Conservation (phyloP, 2,797 vertebrate genomes). For the Chrysocyon brachyurus region DNA sequence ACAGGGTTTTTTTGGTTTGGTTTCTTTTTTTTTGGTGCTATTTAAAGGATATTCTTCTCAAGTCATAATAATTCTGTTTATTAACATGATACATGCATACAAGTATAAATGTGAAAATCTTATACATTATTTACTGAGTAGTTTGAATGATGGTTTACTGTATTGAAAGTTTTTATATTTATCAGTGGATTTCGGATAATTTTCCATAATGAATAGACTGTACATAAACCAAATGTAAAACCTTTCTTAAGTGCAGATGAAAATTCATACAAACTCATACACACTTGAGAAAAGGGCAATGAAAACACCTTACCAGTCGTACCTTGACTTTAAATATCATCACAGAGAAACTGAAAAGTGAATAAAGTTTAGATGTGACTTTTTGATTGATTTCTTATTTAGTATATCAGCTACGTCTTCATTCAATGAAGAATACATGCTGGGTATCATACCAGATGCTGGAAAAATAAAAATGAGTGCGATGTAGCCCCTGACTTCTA, state of each 20-base stretch:
- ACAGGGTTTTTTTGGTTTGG: not conserved
- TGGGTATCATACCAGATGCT: not conserved
- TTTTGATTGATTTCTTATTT: conserved; percentile 59
- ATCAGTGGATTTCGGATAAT: conserved; percentile 43
- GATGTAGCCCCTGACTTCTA: not conserved
- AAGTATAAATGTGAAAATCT: conserved; percentile 44
- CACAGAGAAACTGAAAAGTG: conserved; percentile 34
- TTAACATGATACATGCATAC: conserved; percentile 2
- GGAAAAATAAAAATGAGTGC: not conserved
- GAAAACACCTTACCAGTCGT: conserved; percentile 37
- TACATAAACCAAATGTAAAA: conserved; percentile 32
- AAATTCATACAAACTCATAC: conserved; percentile 36
- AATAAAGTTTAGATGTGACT: conserved; percentile 17
- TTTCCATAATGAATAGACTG: conserved; percentile 30
- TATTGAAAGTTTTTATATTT: conserved; percentile 54
- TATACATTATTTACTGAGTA: conserved; percentile 28
- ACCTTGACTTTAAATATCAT: conserved; percentile 50
- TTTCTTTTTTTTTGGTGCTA: not conserved
- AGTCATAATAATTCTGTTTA: conserved; percentile 52
- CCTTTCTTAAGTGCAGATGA: conserved; percentile 2
- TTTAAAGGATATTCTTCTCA: conserved; percentile 68
- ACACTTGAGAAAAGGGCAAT: conserved; percentile 43
- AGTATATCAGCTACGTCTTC: conserved; percentile 21
- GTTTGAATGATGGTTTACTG: not conserved
- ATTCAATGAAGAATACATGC: conserved; percentile 20